Evolutionary conservation across 2,888 invertebrate genomes (phyloP), one percentile per base, ranked within the genome.

Genomic region (Lampropteryx suffumata): DNA sequence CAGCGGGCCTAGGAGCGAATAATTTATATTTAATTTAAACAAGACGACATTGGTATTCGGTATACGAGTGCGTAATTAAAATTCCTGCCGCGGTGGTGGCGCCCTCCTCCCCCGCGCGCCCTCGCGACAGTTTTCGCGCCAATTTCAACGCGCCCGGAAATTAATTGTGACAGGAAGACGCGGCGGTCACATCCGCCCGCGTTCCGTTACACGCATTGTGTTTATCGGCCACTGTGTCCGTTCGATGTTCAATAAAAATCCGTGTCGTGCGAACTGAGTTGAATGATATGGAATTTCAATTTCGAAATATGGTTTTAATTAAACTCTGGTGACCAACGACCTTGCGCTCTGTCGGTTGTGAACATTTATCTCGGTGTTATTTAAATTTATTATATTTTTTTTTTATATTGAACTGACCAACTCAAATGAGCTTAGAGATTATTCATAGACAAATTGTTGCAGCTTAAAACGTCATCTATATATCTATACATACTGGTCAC

Each of bases 81-180:
- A 89, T 89, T 89, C 89, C 85, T 86, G 84, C 80, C 84, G 88
- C 59, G 62, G 61, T 79, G 82, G 85, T 81, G 76, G 78, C 69
- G 64, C 74, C 73, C 75, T 72, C 76, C 67, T 66, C 70, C 62
- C 62, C 62, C 57, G 60, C 62, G 61, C 52, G 64, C 59, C 71
- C 75, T 73, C 79, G 84, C 89, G 87, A 88, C 90, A 88, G 85
- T 90, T 90, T 90, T 90, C 90, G 89, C 90, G 90, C 90, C 90
- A 90, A 90, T 90, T 90, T 88, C 90, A 86, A 84, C 89, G 85
- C 86, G 81, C 81, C 84, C 90, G 89, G 90, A 90, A 90, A 90
- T 90, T 90, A 89, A 90, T 90, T 87, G 90, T 90, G 90, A 90
- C 90, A 90, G 89, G 84, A 89, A 89, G 90, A 90, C 85, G 90